These are phyloP conservation scores for Morbakka virulenta DNA, from an alignment of 30 jellyfish, hydroid and myxozoan genomes.

Conservation along the genomic window DNA sequence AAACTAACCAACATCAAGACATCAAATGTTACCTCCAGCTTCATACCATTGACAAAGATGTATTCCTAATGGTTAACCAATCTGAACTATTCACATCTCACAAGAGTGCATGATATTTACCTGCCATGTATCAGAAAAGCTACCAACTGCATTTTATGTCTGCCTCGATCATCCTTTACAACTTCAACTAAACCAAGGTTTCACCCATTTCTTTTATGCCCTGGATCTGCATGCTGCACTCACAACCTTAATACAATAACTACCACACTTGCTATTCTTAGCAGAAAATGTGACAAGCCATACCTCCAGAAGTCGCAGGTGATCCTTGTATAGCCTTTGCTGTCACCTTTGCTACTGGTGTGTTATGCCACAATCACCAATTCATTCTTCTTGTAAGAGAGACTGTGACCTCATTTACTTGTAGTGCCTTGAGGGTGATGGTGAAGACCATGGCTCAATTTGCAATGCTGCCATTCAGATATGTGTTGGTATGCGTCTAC, in stretches of 20 bases:
- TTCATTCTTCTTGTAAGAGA: slow-evolving; percentile 34
- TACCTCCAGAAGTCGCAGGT: background rate
- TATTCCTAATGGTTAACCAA: background rate
- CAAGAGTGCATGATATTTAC: slow-evolving; percentile 9
- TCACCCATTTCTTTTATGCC: slow-evolving; percentile 27
- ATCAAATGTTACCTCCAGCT: background rate
- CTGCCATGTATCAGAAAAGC: slow-evolving; percentile 4
- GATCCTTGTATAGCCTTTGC: slow-evolving; percentile 24
- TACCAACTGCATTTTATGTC: slow-evolving; percentile 51
- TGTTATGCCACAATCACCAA: too few species aligned
- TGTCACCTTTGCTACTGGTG: too few species aligned
- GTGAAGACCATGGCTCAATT: slow-evolving; percentile 5
- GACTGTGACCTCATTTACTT: slow-evolving; percentile 17
- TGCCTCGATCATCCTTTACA: slow-evolving; percentile 23
- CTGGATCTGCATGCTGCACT: too few species aligned
- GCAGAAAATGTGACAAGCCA: background rate
- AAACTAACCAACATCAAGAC: too few species aligned
- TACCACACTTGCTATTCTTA: slow-evolving; percentile 34
- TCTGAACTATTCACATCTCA: background rate
- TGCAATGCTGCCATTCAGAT: slow-evolving; percentile 11
- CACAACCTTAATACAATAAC: background rate
- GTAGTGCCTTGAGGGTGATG: too few species aligned
- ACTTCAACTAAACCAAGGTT: slow-evolving; percentile 10
- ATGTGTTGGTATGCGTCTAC: background rate
- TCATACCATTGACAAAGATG: background rate